Evolutionary conservation across 2,888 invertebrate genomes (phyloP).

Genomic region (Polietes domitor): DNA sequence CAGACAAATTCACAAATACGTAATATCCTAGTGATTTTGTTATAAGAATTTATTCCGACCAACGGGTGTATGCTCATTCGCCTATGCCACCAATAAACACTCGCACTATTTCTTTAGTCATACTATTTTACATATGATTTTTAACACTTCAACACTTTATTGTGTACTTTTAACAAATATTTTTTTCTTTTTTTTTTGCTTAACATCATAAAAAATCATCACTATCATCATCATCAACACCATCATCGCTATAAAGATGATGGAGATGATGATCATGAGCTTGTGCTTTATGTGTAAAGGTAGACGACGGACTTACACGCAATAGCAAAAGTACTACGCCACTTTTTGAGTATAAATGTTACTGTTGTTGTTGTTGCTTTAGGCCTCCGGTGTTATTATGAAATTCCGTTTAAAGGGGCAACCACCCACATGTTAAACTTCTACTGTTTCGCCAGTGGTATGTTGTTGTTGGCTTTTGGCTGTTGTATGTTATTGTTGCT

Average conservation of each 20-base stretch:
- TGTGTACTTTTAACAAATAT: conserved; percentile 31
- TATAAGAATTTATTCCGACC: too few relatives aligned
- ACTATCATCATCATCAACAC: conserved; percentile 22
- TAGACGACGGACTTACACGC: conserved; percentile 47
- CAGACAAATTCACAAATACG: too few relatives aligned
- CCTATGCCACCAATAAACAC: not conserved
- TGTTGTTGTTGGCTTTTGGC: conserved; percentile 8
- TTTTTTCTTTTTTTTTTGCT: too few relatives aligned
- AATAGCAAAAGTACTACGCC: not conserved
- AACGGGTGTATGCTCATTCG: not conserved
- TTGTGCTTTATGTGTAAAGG: conserved; percentile 46
- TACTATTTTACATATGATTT: conserved; percentile 46
- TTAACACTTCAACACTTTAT: conserved; percentile 62
- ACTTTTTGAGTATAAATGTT: too few relatives aligned
- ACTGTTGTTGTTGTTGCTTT: conserved; percentile 18
- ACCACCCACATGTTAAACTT: conserved; percentile 58
- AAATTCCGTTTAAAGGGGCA: conserved; percentile 50
- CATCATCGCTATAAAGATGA: conserved; percentile 1
- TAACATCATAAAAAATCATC: conserved; percentile 47
- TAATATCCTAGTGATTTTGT: too few relatives aligned
- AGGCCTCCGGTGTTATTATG: conserved; percentile 43
- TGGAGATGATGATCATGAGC: too few relatives aligned
- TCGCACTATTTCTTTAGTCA: conserved; percentile 17
- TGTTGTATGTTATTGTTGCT: conserved; percentile 1
- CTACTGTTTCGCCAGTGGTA: conserved; percentile 24